Conservation (phyloP, 2,797 vertebrate species). For the Oceanodroma leucorhoa region DNA sequence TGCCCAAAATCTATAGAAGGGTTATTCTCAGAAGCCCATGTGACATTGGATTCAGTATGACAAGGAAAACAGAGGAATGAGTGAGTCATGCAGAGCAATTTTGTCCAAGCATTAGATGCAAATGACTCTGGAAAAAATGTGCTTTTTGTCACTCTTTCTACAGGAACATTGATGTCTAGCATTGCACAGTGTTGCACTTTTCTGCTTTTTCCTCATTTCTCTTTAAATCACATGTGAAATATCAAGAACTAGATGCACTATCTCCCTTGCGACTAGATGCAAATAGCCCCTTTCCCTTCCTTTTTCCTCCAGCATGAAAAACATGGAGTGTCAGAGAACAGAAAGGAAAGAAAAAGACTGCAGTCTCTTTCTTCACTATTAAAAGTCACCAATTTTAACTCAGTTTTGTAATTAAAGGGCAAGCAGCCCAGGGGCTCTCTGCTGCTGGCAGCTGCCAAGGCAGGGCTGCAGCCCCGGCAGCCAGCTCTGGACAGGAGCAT, state of each 20-base stretch:
- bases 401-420: not conserved
- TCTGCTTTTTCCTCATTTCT: not conserved
- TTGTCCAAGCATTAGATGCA: not conserved
- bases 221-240: not conserved
- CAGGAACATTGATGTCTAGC: not conserved
- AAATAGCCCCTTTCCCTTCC: not conserved
- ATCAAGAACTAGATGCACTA: not conserved
- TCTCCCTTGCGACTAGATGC: not conserved
- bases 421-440: not conserved
- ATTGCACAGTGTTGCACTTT: not conserved
- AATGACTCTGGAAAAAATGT: not conserved
- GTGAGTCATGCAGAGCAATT: conserved; percentile 7
- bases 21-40: not conserved
- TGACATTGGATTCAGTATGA: not conserved
- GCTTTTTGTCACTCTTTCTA: not conserved
- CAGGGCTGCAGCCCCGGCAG: not conserved
- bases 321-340: not conserved
- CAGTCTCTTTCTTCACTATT: not conserved
- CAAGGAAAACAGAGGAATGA: conserved; percentile 16
- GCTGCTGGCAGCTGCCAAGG: not conserved
- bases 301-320: not conserved
- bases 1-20: not conserved
- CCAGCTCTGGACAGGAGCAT: not conserved
- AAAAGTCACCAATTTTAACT: not conserved
- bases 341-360: not conserved